Base-by-base conservation (phyloP, 2,888 invertebrate genomes). In the Leucania comma region DNA sequence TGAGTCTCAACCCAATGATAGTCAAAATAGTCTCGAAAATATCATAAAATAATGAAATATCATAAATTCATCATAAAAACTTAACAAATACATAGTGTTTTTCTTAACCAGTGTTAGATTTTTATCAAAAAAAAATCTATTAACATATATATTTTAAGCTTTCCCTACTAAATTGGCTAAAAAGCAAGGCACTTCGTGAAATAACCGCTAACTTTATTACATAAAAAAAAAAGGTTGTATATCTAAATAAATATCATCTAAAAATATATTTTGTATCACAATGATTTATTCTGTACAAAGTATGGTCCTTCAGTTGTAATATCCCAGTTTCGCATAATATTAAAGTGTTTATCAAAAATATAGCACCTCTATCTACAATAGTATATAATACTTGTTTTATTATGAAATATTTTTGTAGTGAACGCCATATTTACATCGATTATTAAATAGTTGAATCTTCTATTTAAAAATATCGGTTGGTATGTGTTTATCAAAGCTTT, bases 261-360 rank as follows among this genome's bases (percentile, higher is more conserved):
- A 94, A 94, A 94, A 94, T 94, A 94, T 93, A 92, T 80, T 78
- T 87, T 87, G 88, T 94, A 94, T 95, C 94, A 94, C 94, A 94
- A 84, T 80, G 54, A 89, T 79, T 87, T 86, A 86, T 82, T 89
- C 86, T 89, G 84, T 89, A 90, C 87, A 89, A 90, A 90, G 88
- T 89, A 87, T 93, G 92, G 93, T 93, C 93, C 93, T 88, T 90
- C 78, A 77, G 81, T 86, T 78, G 67, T 74, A 80, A 64, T 86
- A 88, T 87, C 86, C 86, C 86, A 87, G 88, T 86, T 86, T 84
- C 66, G 75, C 70, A 26, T 70, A 54, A 62, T 63, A 67, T 69
- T 75, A 74, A 65, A 77, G 51, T 53, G 51, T 81, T 62, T 75
- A 81, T 80, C 65, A 81, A 85, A 88, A 83, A 87, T 82, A 81